Percentiles rank a stretch among this genome's conserved stretches.
Conservation (phyloP, 2,797 vertebrate species). For the Pogonophryne albipinna region DNA sequence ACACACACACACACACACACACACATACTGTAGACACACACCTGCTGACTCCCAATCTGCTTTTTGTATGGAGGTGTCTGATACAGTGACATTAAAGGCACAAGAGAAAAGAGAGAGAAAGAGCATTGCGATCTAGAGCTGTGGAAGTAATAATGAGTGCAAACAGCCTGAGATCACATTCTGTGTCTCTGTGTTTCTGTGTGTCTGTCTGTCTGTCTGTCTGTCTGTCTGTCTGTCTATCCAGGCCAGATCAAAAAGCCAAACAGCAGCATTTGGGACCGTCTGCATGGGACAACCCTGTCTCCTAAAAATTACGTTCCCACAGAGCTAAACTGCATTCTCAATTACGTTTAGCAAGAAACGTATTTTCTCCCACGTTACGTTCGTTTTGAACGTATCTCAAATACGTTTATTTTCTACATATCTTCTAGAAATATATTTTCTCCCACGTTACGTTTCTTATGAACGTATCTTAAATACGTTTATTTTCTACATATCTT, state of each 20-base stretch:
- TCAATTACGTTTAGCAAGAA: too few species aligned
- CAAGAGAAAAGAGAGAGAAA: conserved; percentile 9
- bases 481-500: too few species aligned
- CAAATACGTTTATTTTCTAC: too few species aligned
- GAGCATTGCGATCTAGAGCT: conserved; percentile 9
- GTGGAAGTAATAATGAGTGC: conserved; percentile 39
- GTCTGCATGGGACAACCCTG: conserved; percentile 28
- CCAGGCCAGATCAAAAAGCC: conserved; percentile 33
- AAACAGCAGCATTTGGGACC: conserved; percentile 15
- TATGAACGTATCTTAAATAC: too few species aligned
- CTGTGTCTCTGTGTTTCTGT: conserved; percentile 7
- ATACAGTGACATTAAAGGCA: conserved; percentile 45
- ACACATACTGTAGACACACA: conserved; percentile 37
- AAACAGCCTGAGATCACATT: conserved; percentile 52
- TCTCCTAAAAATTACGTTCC: too few species aligned
- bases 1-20: conserved; percentile 7
- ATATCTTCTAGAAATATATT: too few species aligned
- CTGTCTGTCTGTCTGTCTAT: conserved; percentile 10
- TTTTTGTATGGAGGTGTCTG: conserved; percentile 61
- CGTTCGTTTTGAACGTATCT: too few species aligned
- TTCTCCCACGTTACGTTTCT: too few species aligned
- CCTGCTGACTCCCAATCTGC: conserved; percentile 80
- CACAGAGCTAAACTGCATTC: too few species aligned
- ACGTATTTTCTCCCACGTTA: too few species aligned
- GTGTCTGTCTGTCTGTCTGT: background rate